Conservation (phyloP, 2,888 invertebrate genomes). For the Agonum fuliginosum region DNA sequence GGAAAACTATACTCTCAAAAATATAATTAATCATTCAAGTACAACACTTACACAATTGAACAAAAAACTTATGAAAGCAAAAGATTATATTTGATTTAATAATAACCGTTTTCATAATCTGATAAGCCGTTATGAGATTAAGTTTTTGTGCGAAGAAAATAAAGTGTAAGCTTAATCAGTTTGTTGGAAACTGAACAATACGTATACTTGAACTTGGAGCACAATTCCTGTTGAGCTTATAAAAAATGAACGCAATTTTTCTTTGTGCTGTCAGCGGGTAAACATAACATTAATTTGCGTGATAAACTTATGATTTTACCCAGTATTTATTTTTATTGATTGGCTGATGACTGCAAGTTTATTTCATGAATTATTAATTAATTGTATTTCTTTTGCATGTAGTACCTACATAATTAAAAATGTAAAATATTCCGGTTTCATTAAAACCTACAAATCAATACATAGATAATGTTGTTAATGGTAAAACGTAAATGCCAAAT, state of each 20-base stretch:
- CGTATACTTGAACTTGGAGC: not conserved
- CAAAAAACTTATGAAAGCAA: not conserved
- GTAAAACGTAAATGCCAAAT: too few species aligned
- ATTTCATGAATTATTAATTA: conserved; percentile 6
- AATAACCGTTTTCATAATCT: not conserved
- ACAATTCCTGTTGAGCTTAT: not conserved
- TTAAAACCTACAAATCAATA: too few species aligned
- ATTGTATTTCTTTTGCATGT: too few species aligned
- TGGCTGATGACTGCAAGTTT: not conserved
- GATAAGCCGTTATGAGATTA: conserved; percentile 2
- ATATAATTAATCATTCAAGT: conserved; percentile 6
- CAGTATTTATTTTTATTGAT: conserved; percentile 33
- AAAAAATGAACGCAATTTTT: conserved; percentile 21
- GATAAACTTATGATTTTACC: conserved; percentile 22
- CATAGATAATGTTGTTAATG: too few species aligned
- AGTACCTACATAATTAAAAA: too few species aligned
- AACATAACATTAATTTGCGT: conserved; percentile 17
- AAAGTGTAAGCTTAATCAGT: not conserved
- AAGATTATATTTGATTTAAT: conserved; percentile 14
- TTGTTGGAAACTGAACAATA: conserved; percentile 7
- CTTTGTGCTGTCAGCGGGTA: conserved; percentile 23
- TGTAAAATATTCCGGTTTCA: too few species aligned
- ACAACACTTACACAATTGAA: conserved; percentile 5
- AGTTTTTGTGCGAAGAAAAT: not conserved
- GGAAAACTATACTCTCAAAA: not conserved